Conservation (phyloP, 2,113 vertebrate species). For the Neodontobutis hainanensis region DNA sequence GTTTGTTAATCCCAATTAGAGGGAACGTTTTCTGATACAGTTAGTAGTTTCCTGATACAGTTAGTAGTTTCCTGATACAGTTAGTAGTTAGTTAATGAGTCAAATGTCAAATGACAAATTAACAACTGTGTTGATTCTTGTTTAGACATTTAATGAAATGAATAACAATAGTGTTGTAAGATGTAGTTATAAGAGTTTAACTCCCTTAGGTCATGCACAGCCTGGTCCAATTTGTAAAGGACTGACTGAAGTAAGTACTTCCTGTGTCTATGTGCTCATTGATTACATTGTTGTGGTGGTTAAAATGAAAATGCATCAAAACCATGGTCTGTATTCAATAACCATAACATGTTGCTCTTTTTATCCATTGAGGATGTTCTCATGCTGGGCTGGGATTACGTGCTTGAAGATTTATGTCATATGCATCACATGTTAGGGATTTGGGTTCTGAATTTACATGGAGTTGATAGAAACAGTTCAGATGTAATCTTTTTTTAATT, state of each 20-base stretch:
- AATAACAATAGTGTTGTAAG: slow-evolving; percentile 49
- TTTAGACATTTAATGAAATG: slow-evolving; percentile 17
- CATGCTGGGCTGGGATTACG: background rate
- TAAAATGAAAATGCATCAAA: slow-evolving; percentile 8
- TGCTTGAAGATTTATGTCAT: slow-evolving; percentile 19
- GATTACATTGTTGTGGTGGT: slow-evolving; percentile 21
- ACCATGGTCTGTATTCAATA: slow-evolving; percentile 19
- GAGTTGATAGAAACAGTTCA: slow-evolving; percentile 15
- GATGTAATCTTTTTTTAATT: background rate
- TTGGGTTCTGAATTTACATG: slow-evolving; percentile 1
- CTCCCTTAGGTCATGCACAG: slow-evolving; percentile 13
- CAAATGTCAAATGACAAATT: no score
- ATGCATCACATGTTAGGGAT: slow-evolving; percentile 19
- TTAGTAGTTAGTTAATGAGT: no score
- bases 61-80: slow-evolving; percentile 43
- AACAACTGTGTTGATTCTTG: slow-evolving; percentile 2
- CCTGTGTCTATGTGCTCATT: slow-evolving; percentile 10
- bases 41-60: no score
- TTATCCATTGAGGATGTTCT: slow-evolving; percentile 4
- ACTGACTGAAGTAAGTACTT: slow-evolving; percentile 35
- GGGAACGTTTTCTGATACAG: no score
- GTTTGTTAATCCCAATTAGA: no score
- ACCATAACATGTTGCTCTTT: slow-evolving; percentile 22
- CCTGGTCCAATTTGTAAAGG: slow-evolving; percentile 29
- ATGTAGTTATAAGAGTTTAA: slow-evolving; percentile 27